Evolutionary conservation across 1,140 invertebrate species (phyloP).

Genomic region (Myzus persicae): DNA sequence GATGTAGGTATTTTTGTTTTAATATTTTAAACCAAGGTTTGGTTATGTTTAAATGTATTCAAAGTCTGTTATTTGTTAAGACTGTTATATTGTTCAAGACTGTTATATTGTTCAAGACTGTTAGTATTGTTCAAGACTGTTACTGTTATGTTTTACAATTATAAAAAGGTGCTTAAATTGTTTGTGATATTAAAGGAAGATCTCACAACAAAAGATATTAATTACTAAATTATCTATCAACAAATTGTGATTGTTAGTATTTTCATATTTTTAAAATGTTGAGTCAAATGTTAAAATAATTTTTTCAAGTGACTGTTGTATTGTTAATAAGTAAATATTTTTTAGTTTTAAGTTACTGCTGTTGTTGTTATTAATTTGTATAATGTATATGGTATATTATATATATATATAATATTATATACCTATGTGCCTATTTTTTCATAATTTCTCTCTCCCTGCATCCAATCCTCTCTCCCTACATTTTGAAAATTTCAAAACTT

Average conservation of each 20-base stretch:
- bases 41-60: neutral
- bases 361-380: neutral
- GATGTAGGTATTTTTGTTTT: neutral
- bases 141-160: too few species aligned
- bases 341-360: neutral
- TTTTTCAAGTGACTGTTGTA: neutral
- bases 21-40: neutral
- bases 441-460: constrained; percentile 17
- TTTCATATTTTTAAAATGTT: neutral
- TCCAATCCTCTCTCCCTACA: neutral
- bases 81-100: too few species aligned
- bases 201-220: neutral
- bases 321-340: neutral
- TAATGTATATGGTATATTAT: neutral
- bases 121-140: too few species aligned
- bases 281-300: neutral
- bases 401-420: neutral
- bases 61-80: too few species aligned
- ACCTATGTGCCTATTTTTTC: neutral
- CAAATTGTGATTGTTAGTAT: neutral
- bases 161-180: too few species aligned
- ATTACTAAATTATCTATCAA: neutral
- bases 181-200: too few species aligned
- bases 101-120: too few species aligned
- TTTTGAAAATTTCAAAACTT: neutral